phyloP scores from a whole-genome alignment of 2,888 invertebrate genomes.

The Brachynemurus nebulosus region DNA sequence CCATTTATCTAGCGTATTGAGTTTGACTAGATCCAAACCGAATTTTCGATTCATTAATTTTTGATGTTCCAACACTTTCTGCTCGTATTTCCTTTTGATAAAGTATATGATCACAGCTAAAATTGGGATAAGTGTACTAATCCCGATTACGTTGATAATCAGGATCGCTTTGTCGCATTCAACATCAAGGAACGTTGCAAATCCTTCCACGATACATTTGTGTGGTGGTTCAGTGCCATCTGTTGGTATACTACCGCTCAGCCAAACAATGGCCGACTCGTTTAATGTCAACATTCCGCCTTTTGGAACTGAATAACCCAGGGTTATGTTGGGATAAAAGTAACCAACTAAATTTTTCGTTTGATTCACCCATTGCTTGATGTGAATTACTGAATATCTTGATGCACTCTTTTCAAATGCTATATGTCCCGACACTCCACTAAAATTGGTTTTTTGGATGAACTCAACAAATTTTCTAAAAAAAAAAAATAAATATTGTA shows the following conservation, averaged over 20 bases:
- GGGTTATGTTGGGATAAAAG: no score
- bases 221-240: slow-evolving; percentile 48
- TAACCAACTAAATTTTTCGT: slow-evolving; percentile 37
- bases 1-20: slow-evolving; percentile 57
- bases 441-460: no score
- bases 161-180: slow-evolving; percentile 62
- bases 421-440: slow-evolving; percentile 60
- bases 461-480: no score
- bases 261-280: slow-evolving; percentile 46
- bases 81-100: slow-evolving; percentile 53
- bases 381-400: slow-evolving; percentile 43
- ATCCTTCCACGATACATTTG: slow-evolving; percentile 51
- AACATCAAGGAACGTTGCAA: slow-evolving; percentile 52
- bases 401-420: slow-evolving; percentile 55
- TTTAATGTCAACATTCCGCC: slow-evolving; percentile 40
- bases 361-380: slow-evolving; percentile 43
- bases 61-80: slow-evolving; percentile 47
- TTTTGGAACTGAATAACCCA: no score
- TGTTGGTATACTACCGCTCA: slow-evolving; percentile 47
- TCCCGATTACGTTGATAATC: slow-evolving; percentile 46
- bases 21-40: slow-evolving; percentile 33
- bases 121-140: slow-evolving; percentile 38
- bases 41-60: slow-evolving; percentile 43
- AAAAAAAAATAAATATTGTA: no score
- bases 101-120: slow-evolving; percentile 45